phyloP scores from a whole-genome alignment of 2,888 invertebrate genomes.

The Apantesis nais region DNA sequence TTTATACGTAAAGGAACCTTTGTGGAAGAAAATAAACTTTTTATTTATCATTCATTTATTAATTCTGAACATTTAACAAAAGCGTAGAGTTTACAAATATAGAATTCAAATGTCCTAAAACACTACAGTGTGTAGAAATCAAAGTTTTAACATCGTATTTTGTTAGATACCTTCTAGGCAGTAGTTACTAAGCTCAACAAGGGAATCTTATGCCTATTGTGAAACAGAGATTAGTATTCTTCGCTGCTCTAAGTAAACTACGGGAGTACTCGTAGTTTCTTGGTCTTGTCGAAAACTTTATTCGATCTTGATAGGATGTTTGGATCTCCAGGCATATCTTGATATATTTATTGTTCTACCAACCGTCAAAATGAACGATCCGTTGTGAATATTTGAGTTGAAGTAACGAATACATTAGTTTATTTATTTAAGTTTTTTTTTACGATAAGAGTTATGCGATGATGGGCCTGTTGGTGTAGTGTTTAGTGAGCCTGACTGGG shows the following conservation, averaged over 20 bases:
- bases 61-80: no score
- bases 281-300: background rate
- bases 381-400: background rate
- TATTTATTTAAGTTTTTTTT: background rate
- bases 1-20: no score
- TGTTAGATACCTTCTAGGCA: background rate
- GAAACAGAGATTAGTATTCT: background rate
- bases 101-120: no score
- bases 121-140: no score
- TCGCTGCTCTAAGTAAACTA: background rate
- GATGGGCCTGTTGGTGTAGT: no score
- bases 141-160: background rate
- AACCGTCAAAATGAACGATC: background rate
- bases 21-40: no score
- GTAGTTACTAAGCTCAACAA: background rate
- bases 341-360: background rate
- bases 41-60: no score
- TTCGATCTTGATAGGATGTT: background rate
- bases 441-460: background rate
- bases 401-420: background rate
- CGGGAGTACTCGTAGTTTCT: background rate
- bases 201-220: background rate
- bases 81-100: no score
- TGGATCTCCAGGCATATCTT: background rate
- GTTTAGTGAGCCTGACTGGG: no score